Base-by-base conservation (phyloP, 2,113 vertebrate genomes). In the Vidua chalybeata region DNA sequence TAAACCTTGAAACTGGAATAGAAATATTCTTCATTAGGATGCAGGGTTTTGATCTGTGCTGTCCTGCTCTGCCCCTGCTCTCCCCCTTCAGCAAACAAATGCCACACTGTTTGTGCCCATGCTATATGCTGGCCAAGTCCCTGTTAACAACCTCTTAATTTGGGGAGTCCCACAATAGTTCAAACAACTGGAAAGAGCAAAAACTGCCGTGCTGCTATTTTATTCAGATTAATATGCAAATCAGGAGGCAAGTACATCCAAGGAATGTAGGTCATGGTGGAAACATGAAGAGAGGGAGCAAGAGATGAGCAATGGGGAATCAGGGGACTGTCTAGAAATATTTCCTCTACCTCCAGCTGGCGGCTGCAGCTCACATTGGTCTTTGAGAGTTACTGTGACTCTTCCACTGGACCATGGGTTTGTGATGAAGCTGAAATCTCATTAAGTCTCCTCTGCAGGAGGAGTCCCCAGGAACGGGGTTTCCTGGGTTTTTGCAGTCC, bases 191-290 rank as follows among this genome's bases (percentile, higher is more conserved):
- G 71, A 62, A 67, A 94, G 54, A 66, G 54, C 82, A 75, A 75
- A 78, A 82, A 7, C 41, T 16, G 28, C 11, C 74, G 9, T 3
- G 39, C 2, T 78, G 61, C 61, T 58, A 35, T 81, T 96, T 87
- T 81, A 55, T 33, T 92, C 63, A 56, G 48, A 61, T 91, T 95
- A 89, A 61, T 43, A 64, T 87, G 96, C 73, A 79, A 90, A 94
- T 88, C 27, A 10, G 75, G 67, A 89, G 58, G 68, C 52, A 58
- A 59, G 81, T 39, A 68, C 72, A 3, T 68, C 64, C 71, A 24
- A 87, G 80, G 82, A 96, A 95, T 90, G 93, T 91, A 87, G 96
- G 97, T 89, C 96, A 74, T 1, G 13, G 68, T 64, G 89, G 79
- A 64, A 90, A 66, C 0, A 15, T 9, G 22, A 48, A 26, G n/a